phyloP scores from a whole-genome alignment of 2,113 vertebrate genomes.

The Phyllostomus discolor region DNA sequence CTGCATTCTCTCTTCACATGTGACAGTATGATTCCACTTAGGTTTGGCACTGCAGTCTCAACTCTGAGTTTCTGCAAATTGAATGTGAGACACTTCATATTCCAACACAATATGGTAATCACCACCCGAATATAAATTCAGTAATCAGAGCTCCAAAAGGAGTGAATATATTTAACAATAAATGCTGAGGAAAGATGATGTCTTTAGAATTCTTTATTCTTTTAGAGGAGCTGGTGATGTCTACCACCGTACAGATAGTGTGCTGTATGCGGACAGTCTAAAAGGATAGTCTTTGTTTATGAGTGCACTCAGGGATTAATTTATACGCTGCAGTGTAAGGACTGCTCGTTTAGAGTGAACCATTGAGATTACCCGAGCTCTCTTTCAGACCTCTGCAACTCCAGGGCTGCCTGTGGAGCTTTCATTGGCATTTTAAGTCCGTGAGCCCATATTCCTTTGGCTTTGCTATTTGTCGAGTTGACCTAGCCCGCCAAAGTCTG shows the following conservation, averaged over 20 bases:
- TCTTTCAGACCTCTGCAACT: background rate
- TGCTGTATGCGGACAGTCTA: background rate
- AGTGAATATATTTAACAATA: conserved; percentile 41
- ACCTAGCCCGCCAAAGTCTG: background rate
- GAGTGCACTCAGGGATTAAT: background rate
- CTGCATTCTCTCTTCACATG: background rate
- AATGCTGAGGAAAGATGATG: background rate
- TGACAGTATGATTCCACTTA: background rate
- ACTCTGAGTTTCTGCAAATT: conserved; percentile 21
- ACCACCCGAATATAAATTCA: conserved; percentile 36
- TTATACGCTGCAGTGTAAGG: background rate
- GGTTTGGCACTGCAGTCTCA: background rate
- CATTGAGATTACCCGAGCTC: background rate
- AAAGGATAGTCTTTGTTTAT: background rate
- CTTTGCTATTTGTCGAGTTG: background rate
- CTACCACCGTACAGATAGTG: background rate
- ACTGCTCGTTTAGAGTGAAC: background rate
- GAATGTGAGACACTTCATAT: conserved; percentile 42
- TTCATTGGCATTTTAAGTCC: background rate
- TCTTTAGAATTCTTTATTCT: conserved; percentile 18
- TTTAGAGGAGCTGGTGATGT: background rate
- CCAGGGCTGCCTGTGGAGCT: background rate
- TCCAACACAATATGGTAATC: conserved; percentile 27
- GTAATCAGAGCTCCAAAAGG: conserved; percentile 28
- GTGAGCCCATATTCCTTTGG: background rate